These are phyloP conservation scores for Kryphioiulus occultus DNA, from an alignment of 2,888 invertebrate genomes.

Conservation along the genomic window DNA sequence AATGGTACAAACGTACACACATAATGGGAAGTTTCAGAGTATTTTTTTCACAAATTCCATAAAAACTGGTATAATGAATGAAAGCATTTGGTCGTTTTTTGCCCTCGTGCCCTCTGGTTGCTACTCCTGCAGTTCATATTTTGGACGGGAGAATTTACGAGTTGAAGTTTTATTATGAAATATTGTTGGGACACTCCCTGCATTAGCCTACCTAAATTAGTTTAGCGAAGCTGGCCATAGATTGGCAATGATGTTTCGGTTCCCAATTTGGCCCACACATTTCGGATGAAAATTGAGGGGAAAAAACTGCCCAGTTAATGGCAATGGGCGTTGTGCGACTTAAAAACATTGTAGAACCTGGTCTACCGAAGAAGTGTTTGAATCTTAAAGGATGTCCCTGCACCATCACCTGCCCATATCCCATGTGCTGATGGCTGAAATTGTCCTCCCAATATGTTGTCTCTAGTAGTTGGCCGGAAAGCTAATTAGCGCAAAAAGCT, in stretches of 20 bases:
- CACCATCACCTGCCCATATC: not conserved
- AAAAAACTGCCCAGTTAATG: not conserved
- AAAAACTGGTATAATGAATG: conserved; percentile 28
- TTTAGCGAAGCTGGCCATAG: not conserved
- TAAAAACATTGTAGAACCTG: not conserved
- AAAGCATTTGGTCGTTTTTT: conserved; percentile 13
- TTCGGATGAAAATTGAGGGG: not conserved
- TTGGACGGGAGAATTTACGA: conserved; percentile 17
- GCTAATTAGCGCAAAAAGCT: conserved; percentile 27
- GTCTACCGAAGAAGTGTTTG: not conserved
- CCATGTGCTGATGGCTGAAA: not conserved
- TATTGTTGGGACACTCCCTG: conserved; percentile 32
- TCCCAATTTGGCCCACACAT: conserved; percentile 2
- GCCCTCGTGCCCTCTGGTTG: not conserved
- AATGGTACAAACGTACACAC: not conserved
- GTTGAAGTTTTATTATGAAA: conserved; percentile 36
- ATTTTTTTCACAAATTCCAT: not conserved
- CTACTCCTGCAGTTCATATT: conserved; percentile 35
- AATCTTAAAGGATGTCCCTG: conserved; percentile 1
- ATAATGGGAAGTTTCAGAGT: not conserved
- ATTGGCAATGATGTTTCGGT: conserved; percentile 12
- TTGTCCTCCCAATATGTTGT: not conserved
- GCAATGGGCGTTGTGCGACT: not conserved
- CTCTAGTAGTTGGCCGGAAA: not conserved
- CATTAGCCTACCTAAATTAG: conserved; percentile 39